Evolutionary conservation across 2,888 invertebrate genomes (phyloP).

Genomic region (Julus scanicus): DNA sequence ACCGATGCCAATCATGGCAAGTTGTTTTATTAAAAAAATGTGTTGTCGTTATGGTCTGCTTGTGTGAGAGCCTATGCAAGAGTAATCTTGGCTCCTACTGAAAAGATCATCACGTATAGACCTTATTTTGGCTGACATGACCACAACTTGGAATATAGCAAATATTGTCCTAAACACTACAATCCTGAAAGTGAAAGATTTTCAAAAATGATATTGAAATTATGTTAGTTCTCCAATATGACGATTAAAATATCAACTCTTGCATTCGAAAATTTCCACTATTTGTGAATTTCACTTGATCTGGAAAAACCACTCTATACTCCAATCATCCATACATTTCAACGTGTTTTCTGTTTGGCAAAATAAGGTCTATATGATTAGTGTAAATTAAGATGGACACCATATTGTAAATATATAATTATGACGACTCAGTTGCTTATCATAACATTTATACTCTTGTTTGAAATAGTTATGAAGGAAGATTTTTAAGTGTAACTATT

Average conservation of each 20-base stretch:
- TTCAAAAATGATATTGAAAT: too few relatives aligned
- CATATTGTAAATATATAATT: slow-evolving; percentile 42
- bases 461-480: slow-evolving; percentile 4
- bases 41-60: not conserved
- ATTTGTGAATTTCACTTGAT: too few relatives aligned
- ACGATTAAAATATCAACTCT: too few relatives aligned
- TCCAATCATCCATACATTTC: too few relatives aligned
- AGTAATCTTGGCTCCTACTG: slow-evolving; percentile 10
- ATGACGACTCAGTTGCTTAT: slow-evolving; percentile 30
- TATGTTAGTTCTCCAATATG: too few relatives aligned
- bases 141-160: too few relatives aligned
- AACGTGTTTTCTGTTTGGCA: not conserved
- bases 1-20: not conserved
- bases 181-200: too few relatives aligned
- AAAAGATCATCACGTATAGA: not conserved
- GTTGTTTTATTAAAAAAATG: not conserved
- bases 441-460: slow-evolving; percentile 34
- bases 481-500: not conserved
- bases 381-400: not conserved
- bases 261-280: too few relatives aligned
- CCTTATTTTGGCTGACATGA: not conserved
- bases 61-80: slow-evolving; percentile 36
- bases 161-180: too few relatives aligned
- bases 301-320: too few relatives aligned
- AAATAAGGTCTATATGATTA: slow-evolving; percentile 15